Percentiles rank a stretch among this genome's conserved stretches.
phyloP scores from a whole-genome alignment of 2,797 vertebrate genomes.

The Dryobates pubescens region DNA sequence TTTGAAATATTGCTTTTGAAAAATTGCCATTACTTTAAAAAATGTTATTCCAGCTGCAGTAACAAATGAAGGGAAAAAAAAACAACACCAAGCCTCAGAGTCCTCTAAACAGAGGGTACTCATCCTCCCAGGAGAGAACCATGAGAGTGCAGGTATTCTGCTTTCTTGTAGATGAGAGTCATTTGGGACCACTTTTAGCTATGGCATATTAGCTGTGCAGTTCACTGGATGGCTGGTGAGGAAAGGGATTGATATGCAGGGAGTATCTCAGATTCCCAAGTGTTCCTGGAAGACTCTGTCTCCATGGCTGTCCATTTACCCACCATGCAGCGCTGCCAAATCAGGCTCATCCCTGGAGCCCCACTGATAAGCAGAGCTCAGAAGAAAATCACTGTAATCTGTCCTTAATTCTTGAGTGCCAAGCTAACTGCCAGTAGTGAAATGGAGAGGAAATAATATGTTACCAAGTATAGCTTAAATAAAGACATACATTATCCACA shows the following conservation, averaged over 20 bases:
- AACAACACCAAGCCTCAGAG: not conserved
- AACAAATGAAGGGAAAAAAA: not conserved
- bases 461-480: conserved; percentile 62
- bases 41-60: conserved; percentile 23
- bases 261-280: not conserved
- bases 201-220: not conserved
- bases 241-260: not conserved
- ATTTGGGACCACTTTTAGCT: conserved; percentile 13
- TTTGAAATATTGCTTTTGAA: conserved; percentile 22
- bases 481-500: conserved; percentile 12
- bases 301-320: conserved; percentile 24
- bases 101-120: not conserved
- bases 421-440: conserved; percentile 38
- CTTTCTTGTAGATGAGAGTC: not conserved
- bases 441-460: conserved; percentile 61
- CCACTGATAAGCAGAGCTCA: conserved; percentile 52
- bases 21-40: not conserved
- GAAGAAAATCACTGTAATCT: conserved; percentile 69
- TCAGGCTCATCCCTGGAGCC: conserved; percentile 49
- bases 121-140: not conserved
- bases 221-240: not conserved
- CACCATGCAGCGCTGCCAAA: not conserved
- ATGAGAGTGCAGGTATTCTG: not conserved
- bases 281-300: not conserved
- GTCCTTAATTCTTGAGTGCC: conserved; percentile 60